Base-by-base conservation (phyloP, 2,113 vertebrate species). In the Amia ocellicauda region DNA sequence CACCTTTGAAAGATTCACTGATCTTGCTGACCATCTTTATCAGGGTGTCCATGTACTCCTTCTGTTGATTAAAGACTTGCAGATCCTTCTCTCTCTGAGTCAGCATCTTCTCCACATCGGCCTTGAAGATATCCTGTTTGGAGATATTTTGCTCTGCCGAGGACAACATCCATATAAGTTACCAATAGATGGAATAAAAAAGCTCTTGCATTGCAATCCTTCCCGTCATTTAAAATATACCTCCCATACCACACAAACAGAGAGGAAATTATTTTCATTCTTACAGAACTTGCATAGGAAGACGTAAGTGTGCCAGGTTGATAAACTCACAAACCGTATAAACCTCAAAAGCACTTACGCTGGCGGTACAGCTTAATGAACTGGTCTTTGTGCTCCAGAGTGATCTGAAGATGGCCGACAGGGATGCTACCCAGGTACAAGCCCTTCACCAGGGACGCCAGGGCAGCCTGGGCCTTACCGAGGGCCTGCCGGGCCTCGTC, bases 11-110 rank as follows among this genome's bases (percentile, higher is more conserved):
- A 43, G 64, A 70, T 41, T 85, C 82, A 41, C 63, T 61, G n/a
- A 87, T 80, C 67, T 85, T 88, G 2, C 70, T 72, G 11, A 85
- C 43, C 88, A 89, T 90, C 59, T 87, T 88, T 20, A 89, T 78
- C 49, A 90, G 78, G 1, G 75, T 69, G 0, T 76, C 74, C 9
- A 87, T 72, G 52, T 82, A 62, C 53, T 64, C 14, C 27, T 23
- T 78, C 23, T 76, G 72, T 64, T 70, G 71, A 3, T 7, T 0
- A 56, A 89, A 73, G 7, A 0, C 27, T 2, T 67, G 23, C 7
- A 78, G 0, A 3, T 89, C 85, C 10, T 58, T 63, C 56, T 84
- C 56, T 72, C 88, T 80, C 70, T 74, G 78, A 62, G 60, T n/a
- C 59, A 90, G 57, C 50, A 90, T 52, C 0, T 1, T 4, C 0